Base-by-base conservation (phyloP, 92 coral and sea anemone genomes). In the Epizoanthus fatuus region DNA sequence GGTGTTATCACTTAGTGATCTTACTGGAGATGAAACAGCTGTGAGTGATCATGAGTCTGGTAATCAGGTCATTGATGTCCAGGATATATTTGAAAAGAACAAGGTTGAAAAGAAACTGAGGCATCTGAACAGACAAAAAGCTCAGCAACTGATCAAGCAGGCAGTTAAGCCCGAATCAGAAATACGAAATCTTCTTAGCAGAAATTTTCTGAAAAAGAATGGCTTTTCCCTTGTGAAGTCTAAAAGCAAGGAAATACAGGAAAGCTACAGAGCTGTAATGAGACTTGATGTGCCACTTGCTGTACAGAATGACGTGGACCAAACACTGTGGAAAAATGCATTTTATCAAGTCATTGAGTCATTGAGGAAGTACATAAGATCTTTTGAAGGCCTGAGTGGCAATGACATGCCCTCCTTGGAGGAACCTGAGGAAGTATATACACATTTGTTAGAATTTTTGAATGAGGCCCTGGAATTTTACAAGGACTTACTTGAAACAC, bases 291-390 rank as follows among this genome's bases (percentile, higher is more conserved):
- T 97, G 8, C 65, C 88, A 15, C 89, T 91, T 47, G 93, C 96
- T 19, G 64, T 91, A 7, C 93, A 92, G 13, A 91, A 93, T 35
- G 99, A 97, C 12, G 89, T 95, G 29, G 95, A 97, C 58, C 98
- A 95, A 37, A 69, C 81, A 11, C 80, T 97, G 3, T 97, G 99
- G 99, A 90, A 86, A 69, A 93, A 71, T 93, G 97, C 93, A 52
- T 91, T 97, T 83, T 95, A 97, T 75, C 95, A 97, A 69, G 92
- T 97, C 40, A 93, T 97, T 78, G 99, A 97, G 55, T 91, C 95
- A 17, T 77, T 97, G 15, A 84, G 99, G 53, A 91, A 92, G 81
- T 86, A 87, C 81, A 77, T 77, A 40, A 77, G 38, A 62, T 77
- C 71, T 11, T 77, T 77, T 77, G 82, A 77, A 13, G 70, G 63